Base-by-base conservation (phyloP, 2,113 vertebrate species). In the Puffinus mauretanicus region DNA sequence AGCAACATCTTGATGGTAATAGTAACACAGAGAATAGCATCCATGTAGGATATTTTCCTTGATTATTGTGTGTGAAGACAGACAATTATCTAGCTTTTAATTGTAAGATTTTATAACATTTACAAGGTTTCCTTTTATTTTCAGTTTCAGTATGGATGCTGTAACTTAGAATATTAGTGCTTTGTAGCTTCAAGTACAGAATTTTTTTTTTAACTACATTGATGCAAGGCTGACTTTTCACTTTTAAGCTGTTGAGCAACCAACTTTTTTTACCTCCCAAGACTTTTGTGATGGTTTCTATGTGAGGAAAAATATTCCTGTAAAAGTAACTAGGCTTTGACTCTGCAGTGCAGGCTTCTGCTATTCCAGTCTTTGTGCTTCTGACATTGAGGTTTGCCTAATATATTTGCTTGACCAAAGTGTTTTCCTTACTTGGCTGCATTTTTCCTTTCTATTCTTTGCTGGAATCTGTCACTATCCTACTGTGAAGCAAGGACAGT, bases 381-480 rank as follows among this genome's bases (percentile, higher is more conserved):
- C 51, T 90, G 90, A 66, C 82, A 51, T 29, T 91, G 82, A 86
- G 20, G 79, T 88, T 96, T 94, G 71, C 67, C 62, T 66, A 58
- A 90, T 95, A 12, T 8, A 58, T 95, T 93, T 93, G 42, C 47
- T 93, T 86, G 76, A 73, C 67, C 54, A 11, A 87, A 88, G 67
- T 88, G 67, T 78, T 96, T 92, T 86, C 69, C 61, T 91, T 92
- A 62, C 88, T 96, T 97, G 95, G 93, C 79, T 90, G 85, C 44
- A 18, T 83, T 88, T 93, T 93, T 82, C 36, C 67, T 64, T 61
- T 77, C 64, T 76, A 2, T 88, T 88, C 29, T 47, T 60, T 83
- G 19, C 44, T 96, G 91, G 86, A 91, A 60, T 89, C 76, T 90
- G 83, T 86, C 88, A 51, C 82, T 83, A 13, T 77, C 90, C 90